A percentile compares a stretch with the other conserved stretches of the same genome.
These are phyloP conservation scores for Diabrotica balteata DNA, from an alignment of 2,888 invertebrate genomes.

Conservation along the genomic window DNA sequence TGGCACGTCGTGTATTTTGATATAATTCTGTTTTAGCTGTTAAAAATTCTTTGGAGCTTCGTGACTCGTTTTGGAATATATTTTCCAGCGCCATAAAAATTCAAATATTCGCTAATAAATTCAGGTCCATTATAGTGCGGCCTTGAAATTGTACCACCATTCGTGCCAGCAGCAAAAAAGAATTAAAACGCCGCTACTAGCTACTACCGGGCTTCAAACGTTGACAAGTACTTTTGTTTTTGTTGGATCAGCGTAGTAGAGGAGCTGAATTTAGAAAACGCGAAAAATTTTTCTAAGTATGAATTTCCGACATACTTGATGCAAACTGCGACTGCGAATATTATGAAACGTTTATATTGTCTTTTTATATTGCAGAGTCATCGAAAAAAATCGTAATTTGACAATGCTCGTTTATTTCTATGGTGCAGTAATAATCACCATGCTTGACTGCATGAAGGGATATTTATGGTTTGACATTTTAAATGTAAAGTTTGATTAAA, in stretches of 20 bases:
- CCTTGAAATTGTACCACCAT: conserved; percentile 11
- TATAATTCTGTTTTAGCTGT: not conserved
- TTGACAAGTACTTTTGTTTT: not conserved
- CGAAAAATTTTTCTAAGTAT: too few relatives aligned
- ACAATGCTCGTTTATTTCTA: too few relatives aligned
- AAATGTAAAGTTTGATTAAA: too few relatives aligned
- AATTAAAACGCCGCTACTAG: too few relatives aligned
- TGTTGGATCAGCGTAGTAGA: not conserved
- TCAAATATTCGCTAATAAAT: conserved; percentile 24
- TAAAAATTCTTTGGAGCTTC: conserved; percentile 11
- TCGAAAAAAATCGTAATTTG: too few relatives aligned
- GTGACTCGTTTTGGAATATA: conserved; percentile 20
- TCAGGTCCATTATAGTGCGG: conserved; percentile 14
- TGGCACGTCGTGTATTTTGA: not conserved
- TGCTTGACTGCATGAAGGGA: too few relatives aligned
- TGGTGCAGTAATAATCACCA: too few relatives aligned
- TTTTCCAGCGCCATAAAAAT: conserved; percentile 20
- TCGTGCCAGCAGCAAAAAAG: not conserved
- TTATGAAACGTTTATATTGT: too few relatives aligned
- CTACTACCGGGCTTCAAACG: conserved; percentile 4
- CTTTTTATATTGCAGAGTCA: too few relatives aligned
- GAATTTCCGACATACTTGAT: too few relatives aligned
- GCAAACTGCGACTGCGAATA: too few relatives aligned
- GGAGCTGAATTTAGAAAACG: not conserved
- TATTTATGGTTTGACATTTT: too few relatives aligned